A percentile compares a stretch with the other conserved stretches of the same genome.
Conservation (phyloP, 1,140 invertebrate genomes). For the Drosophila mauritiana region DNA sequence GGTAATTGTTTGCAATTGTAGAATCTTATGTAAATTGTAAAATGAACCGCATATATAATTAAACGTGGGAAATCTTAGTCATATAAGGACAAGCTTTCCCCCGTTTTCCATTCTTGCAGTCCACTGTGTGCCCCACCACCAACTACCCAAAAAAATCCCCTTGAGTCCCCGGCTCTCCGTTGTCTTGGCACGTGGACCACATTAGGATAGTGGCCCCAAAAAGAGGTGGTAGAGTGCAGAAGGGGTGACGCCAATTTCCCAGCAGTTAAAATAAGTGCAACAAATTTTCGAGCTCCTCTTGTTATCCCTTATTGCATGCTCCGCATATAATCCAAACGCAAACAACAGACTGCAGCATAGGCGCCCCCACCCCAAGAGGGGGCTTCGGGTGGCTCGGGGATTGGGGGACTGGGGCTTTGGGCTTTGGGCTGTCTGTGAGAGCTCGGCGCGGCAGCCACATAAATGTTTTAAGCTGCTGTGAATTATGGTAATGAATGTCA, state of each 20-base stretch:
- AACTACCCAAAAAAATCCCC: no score
- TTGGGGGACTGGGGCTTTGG: conserved; percentile 6
- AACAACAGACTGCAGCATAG: conserved; percentile 23
- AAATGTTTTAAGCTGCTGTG: conserved; percentile 83
- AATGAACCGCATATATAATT: no score
- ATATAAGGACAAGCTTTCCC: no score
- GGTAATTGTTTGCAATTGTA: not conserved
- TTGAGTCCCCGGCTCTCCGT: no score
- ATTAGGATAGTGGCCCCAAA: conserved; percentile 1
- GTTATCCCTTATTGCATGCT: conserved; percentile 62
- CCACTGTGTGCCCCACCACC: no score
- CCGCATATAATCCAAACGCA: conserved; percentile 59
- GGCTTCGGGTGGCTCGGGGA: not conserved
- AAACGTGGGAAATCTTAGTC: no score
- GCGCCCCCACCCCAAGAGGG: not conserved
- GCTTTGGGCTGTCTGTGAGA: conserved; percentile 14
- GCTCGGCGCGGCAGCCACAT: conserved; percentile 64
- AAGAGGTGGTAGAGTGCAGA: conserved; percentile 61
- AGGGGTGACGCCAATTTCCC: conserved; percentile 51
- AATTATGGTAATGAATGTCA: conserved; percentile 83
- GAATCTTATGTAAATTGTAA: not conserved
- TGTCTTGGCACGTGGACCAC: conserved; percentile 5
- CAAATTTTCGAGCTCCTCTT: conserved; percentile 79
- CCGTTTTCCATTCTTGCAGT: no score
- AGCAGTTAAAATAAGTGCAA: conserved; percentile 82